Conservation (phyloP, 2,888 invertebrate species). For the Parascotia fuliginaria region DNA sequence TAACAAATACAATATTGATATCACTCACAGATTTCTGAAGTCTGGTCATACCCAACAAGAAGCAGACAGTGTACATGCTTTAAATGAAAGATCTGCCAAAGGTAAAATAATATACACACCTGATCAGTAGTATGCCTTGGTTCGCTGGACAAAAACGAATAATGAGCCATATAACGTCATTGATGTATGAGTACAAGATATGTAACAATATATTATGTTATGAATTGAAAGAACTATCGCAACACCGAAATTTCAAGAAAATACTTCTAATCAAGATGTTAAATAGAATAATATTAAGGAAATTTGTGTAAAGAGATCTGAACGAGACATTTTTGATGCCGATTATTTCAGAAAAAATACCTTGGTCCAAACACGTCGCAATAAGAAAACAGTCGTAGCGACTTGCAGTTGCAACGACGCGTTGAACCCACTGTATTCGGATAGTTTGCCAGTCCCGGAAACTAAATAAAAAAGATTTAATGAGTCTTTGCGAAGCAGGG, state of each 20-base stretch:
- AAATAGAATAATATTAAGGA: conserved; percentile 15
- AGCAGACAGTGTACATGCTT: conserved; percentile 5
- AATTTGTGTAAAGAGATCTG: conserved; percentile 9
- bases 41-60: conserved; percentile 21
- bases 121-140: background rate
- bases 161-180: conserved; percentile 7
- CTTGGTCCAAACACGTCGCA: conserved; percentile 10
- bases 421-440: conserved; percentile 10
- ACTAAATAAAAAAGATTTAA: too few relatives aligned
- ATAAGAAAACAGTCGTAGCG: conserved; percentile 7
- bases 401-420: too few relatives aligned
- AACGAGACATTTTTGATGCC: conserved; percentile 6
- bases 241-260: conserved; percentile 18
- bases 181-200: too few relatives aligned
- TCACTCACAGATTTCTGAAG: conserved; percentile 11
- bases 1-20: conserved; percentile 5
- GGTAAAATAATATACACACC: background rate
- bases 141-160: background rate
- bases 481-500: too few relatives aligned
- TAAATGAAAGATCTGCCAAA: background rate
- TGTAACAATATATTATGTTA: too few relatives aligned
- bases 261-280: conserved; percentile 14
- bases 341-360: conserved; percentile 13
- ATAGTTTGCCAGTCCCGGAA: too few relatives aligned
- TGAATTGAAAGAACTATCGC: conserved; percentile 15